Percentiles rank a stretch among this genome's conserved stretches.
phyloP scores from a whole-genome alignment of 2,113 vertebrate species.

The Oplegnathus fasciatus region DNA sequence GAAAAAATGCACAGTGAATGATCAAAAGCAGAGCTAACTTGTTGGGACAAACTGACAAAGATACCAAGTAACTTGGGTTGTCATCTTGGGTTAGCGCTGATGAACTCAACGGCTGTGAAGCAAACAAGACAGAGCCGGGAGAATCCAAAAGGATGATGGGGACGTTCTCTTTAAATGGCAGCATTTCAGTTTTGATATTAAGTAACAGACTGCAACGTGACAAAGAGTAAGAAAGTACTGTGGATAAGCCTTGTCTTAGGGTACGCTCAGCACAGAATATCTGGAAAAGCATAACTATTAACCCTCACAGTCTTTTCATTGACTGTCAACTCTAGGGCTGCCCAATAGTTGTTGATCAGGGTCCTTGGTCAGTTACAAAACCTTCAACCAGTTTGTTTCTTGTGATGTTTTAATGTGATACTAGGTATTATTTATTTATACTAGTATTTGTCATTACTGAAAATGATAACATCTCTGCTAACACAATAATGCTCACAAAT shows the following conservation, averaged over 20 bases:
- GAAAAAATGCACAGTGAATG: conserved; percentile 39
- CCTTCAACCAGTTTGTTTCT: not conserved
- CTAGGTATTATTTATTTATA: too few relatives aligned
- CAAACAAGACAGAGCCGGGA: not conserved
- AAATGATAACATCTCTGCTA: not conserved
- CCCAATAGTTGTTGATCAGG: not conserved
- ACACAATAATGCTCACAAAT: too few relatives aligned
- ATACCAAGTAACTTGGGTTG: conserved; percentile 20
- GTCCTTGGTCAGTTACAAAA: not conserved
- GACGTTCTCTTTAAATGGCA: conserved; percentile 9
- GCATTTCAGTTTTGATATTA: conserved; percentile 5
- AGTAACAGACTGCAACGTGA: conserved; percentile 14
- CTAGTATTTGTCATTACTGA: not conserved
- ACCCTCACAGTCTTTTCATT: not conserved
- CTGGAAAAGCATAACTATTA: not conserved
- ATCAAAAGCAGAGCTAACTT: conserved; percentile 41
- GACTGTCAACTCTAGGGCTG: not conserved
- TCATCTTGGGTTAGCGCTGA: conserved; percentile 30
- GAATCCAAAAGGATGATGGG: not conserved
- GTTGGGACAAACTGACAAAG: conserved; percentile 47
- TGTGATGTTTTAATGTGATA: not conserved
- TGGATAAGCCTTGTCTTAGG: not conserved
- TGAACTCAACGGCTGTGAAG: conserved; percentile 25
- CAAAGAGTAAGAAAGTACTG: conserved; percentile 1
- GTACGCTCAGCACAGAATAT: not conserved